A percentile compares a stretch with the other conserved stretches of the same genome.
phyloP scores from a whole-genome alignment of 2,888 invertebrate genomes.

The Amaurobius ferox region DNA sequence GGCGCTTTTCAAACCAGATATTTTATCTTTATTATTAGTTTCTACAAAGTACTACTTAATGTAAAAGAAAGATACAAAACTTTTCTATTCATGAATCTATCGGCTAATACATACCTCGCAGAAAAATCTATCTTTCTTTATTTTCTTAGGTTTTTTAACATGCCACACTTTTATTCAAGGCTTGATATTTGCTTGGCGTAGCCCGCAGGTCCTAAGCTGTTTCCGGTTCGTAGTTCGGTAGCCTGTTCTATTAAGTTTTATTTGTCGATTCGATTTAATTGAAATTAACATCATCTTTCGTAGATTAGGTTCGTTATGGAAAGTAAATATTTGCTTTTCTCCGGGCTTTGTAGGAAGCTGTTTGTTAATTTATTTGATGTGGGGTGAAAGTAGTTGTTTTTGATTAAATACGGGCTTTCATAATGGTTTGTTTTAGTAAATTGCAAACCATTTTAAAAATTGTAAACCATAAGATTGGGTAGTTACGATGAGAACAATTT shows the following conservation, averaged over 20 bases:
- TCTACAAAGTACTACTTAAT: neutral
- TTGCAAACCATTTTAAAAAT: no score
- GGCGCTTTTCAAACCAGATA: constrained; percentile 8
- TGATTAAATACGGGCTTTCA: no score
- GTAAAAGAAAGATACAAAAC: constrained; percentile 9
- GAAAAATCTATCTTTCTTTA: neutral
- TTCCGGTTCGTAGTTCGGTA: neutral
- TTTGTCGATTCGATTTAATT: constrained; percentile 37
- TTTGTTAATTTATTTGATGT: neutral
- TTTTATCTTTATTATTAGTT: neutral
- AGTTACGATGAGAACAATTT: no score
- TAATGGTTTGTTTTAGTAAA: no score
- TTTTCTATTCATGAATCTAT: constrained; percentile 23
- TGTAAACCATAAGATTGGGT: no score
- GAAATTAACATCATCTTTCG: constrained; percentile 31
- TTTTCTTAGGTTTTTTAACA: neutral
- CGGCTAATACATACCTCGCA: constrained; percentile 35
- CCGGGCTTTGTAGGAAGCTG: neutral
- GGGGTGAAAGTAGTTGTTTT: no score
- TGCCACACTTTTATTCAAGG: neutral
- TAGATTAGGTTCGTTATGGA: constrained; percentile 30
- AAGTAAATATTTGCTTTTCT: constrained; percentile 39
- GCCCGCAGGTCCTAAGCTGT: neutral
- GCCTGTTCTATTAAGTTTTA: constrained; percentile 11
- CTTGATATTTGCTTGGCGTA: neutral